Conservation (phyloP, 2,888 invertebrate genomes). For the Habrosyne pyritoides region DNA sequence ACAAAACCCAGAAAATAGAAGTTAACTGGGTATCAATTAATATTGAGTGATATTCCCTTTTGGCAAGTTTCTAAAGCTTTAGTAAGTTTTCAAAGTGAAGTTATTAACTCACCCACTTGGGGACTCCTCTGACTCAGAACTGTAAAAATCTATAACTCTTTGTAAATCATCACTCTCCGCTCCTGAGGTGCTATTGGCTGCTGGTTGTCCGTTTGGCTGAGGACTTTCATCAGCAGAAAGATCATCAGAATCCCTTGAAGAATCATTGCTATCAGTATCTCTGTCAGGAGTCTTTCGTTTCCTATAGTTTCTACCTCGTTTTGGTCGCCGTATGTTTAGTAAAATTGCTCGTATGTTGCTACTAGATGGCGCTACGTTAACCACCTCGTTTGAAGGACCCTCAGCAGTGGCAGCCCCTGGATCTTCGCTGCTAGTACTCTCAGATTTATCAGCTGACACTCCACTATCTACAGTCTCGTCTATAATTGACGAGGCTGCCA, state of each 20-base stretch:
- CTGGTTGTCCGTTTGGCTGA: constrained; percentile 35
- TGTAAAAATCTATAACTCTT: constrained; percentile 44
- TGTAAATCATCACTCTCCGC: constrained; percentile 52
- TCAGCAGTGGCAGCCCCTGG: constrained; percentile 44
- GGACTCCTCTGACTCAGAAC: constrained; percentile 45
- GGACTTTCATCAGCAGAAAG: constrained; percentile 54
- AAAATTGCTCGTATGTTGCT: constrained; percentile 66
- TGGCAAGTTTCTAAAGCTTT: no score
- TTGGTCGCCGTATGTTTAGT: constrained; percentile 61
- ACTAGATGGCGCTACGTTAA: constrained; percentile 64
- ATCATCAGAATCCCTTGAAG: constrained; percentile 73
- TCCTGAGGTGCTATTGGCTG: constrained; percentile 47
- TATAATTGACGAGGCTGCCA: constrained; percentile 47
- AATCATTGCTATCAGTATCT: constrained; percentile 66
- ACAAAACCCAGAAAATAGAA: no score
- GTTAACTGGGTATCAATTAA: no score
- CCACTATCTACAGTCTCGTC: constrained; percentile 77
- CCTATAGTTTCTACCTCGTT: constrained; percentile 63
- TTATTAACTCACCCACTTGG: constrained; percentile 52
- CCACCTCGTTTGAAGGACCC: constrained; percentile 64
- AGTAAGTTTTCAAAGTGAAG: no score
- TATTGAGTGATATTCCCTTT: no score
- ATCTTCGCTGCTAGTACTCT: constrained; percentile 73
- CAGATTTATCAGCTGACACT: constrained; percentile 76
- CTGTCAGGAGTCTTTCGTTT: constrained; percentile 70